phyloP scores from a whole-genome alignment of 2,797 vertebrate species.

The Carcharodon carcharias region DNA sequence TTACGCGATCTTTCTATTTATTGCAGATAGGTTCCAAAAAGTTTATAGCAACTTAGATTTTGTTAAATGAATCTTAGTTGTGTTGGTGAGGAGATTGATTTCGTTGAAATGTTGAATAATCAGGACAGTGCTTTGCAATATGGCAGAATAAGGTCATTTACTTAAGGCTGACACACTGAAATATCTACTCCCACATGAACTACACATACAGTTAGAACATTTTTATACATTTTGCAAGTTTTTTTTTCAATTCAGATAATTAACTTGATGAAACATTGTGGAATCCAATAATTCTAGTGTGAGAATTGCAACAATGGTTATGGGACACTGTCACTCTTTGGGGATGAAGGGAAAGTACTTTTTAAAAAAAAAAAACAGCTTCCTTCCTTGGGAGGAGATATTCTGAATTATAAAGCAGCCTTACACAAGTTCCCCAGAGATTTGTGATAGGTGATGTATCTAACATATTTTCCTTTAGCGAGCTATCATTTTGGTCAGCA shows the following conservation, averaged over 20 bases:
- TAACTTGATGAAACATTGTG: background rate
- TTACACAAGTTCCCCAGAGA: background rate
- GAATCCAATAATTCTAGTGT: background rate
- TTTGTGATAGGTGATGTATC: background rate
- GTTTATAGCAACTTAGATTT: background rate
- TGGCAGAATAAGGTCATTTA: background rate
- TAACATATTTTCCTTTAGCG: background rate
- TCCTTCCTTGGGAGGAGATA: slow-evolving; percentile 5
- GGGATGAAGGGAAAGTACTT: background rate
- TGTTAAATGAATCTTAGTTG: background rate
- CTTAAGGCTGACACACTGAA: background rate
- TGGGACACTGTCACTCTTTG: background rate
- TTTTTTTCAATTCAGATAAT: background rate
- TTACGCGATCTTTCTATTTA: background rate
- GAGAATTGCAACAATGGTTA: background rate
- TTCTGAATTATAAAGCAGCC: background rate
- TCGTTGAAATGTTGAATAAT: background rate
- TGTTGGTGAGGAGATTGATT: slow-evolving; percentile 1
- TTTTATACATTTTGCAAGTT: background rate
- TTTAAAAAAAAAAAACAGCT: background rate
- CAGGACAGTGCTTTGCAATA: background rate
- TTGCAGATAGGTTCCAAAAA: background rate
- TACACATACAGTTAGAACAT: slow-evolving; percentile 9
- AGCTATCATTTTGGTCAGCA: background rate
- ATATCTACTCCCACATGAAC: background rate